A percentile compares a stretch with the other conserved stretches of the same genome.
Evolutionary conservation across 2,797 vertebrate genomes (phyloP).

Genomic region (Lutjanus argentimaculatus): DNA sequence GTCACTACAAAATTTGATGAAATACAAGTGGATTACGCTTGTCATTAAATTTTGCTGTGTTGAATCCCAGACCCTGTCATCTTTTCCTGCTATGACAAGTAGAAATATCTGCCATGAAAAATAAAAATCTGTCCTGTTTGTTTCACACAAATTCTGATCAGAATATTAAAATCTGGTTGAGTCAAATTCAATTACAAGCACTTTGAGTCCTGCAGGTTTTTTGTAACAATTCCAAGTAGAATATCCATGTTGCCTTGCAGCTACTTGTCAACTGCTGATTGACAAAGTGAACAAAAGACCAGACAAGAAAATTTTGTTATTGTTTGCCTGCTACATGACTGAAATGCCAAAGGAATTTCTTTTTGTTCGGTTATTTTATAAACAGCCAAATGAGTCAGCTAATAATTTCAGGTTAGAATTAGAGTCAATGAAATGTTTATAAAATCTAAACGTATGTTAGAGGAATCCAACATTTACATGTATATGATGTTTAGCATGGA

Average conservation of each 20-base stretch:
- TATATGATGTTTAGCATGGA: no score
- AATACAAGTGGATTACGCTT: neutral
- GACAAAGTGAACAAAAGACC: conserved; percentile 3
- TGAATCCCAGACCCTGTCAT: neutral
- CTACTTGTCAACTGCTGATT: neutral
- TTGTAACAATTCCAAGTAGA: neutral
- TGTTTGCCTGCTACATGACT: neutral
- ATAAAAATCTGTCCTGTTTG: neutral
- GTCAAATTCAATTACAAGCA: neutral
- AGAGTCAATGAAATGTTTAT: neutral
- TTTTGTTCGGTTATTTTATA: neutral
- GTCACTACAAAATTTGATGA: neutral
- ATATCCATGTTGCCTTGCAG: neutral
- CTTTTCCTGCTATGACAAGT: neutral
- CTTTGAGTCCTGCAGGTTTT: neutral
- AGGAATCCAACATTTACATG: no score
- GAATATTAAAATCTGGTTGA: conserved; percentile 17
- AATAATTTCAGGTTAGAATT: neutral
- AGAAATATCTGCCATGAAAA: conserved; percentile 1
- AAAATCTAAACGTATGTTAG: neutral
- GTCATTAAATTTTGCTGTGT: neutral
- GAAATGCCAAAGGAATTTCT: neutral
- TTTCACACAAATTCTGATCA: neutral
- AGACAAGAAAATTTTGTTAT: neutral
- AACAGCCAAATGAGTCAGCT: neutral